Conservation (phyloP, 2,888 invertebrate species). For the Strigamia crassipes region DNA sequence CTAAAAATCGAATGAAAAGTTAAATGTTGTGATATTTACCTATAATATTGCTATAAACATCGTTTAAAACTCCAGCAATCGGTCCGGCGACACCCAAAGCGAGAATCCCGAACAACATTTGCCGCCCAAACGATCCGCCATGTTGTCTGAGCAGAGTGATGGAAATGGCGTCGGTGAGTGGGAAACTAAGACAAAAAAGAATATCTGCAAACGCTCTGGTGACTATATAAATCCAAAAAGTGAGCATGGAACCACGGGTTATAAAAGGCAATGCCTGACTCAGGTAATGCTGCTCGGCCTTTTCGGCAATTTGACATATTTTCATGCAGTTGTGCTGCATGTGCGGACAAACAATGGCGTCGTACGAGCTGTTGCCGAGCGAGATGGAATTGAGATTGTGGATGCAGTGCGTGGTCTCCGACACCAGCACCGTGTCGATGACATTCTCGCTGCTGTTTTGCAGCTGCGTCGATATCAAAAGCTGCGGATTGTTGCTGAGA, state of each 20-base stretch:
- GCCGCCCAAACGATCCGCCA: conserved; percentile 36
- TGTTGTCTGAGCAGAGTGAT: neutral
- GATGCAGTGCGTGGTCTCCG: conserved; percentile 12
- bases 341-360: neutral
- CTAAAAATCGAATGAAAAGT: neutral
- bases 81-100: conserved; percentile 37
- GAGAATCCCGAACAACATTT: conserved; percentile 44
- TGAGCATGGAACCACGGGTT: conserved; percentile 25
- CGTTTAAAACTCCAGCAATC: conserved; percentile 12
- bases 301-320: conserved; percentile 1
- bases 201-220: conserved; percentile 29
- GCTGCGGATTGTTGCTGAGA: neutral
- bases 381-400: neutral
- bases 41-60: neutral
- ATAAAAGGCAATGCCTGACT: neutral
- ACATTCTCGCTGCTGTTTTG: neutral
- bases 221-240: conserved; percentile 41
- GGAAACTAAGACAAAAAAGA: neutral
- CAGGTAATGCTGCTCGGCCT: neutral
- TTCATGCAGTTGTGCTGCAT: neutral
- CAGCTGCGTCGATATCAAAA: neutral
- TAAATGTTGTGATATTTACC: neutral
- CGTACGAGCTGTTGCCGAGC: neutral
- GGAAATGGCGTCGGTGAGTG: conserved; percentile 25
- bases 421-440: neutral